Evolutionary conservation across 2,797 vertebrate genomes (phyloP), one percentile per base, ranked within the genome.

Genomic region (Florisuga fusca): DNA sequence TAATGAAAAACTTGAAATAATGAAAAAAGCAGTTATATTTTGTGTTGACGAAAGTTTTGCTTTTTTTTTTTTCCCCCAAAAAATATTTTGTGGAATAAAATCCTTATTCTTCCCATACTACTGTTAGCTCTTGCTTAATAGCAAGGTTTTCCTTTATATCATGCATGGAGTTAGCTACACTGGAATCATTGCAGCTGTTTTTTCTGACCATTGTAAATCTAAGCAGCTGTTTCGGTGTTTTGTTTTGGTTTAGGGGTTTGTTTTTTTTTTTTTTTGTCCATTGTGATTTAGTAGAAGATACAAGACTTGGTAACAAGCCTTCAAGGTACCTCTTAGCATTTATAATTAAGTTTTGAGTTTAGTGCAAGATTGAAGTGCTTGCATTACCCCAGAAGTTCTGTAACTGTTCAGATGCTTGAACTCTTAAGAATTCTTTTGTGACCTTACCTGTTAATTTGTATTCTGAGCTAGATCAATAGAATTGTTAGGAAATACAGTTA

Each of bases 121-220:
- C 31, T 71, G 31, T 92, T 64, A 59, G 13, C 18, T 87, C 38
- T 71, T 90, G 50, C 33, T 83, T 90, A 61, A 66, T 61, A 84
- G 67, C 34, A 78, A 41, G 66, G 9, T 3, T 48, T 80, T 91
- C 31, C 58, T 91, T 64, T 54, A 16, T 46, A 21, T 22, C 15
- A 2, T 46, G 7, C 2, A 0, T 81, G 38, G 29, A 53, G 45
- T 78, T 78, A 69, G 53, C 53, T 75, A 4, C 0, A 1, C 22
- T 78, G 75, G 80, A 63, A 31, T 90, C 7, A 58, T 12, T 82
- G 46, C 62, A 72, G 54, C 8, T 77, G 7, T 68, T 85, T 80
- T 89, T 89, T 75, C 15, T 75, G 43, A 38, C 41, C 26, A 4
- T 25, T 83, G 0, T 31, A 11, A 51, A 10, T 36, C 15, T 48